Evolutionary conservation across 2,888 invertebrate species (phyloP).

Genomic region (Coronaproctus castanopsis): DNA sequence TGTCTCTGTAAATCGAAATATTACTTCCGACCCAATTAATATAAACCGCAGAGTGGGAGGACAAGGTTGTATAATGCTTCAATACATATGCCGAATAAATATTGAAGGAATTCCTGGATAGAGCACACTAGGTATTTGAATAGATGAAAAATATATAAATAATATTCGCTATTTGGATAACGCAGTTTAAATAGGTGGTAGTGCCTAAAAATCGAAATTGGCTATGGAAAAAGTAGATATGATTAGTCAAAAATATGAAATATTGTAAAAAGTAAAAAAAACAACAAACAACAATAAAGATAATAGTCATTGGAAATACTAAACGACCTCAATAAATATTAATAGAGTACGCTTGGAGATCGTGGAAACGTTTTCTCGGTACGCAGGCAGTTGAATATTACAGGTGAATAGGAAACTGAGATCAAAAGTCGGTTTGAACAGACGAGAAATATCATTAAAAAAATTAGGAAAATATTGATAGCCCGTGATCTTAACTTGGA

Average conservation of each 20-base stretch:
- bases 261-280: background rate
- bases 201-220: background rate
- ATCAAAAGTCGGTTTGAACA: background rate
- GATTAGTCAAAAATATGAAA: background rate
- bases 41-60: background rate
- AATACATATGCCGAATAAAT: background rate
- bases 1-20: background rate
- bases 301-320: background rate
- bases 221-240: background rate
- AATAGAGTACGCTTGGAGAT: background rate
- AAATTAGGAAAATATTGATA: background rate
- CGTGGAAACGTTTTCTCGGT: background rate
- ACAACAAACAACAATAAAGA: too few species aligned
- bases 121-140: background rate
- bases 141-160: background rate
- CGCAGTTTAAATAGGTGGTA: background rate
- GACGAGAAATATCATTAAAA: background rate
- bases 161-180: background rate
- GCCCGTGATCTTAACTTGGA: background rate
- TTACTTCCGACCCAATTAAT: background rate
- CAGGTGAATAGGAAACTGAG: background rate
- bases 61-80: background rate
- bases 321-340: background rate
- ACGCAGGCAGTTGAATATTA: background rate
- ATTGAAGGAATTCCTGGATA: background rate